These are phyloP conservation scores for Apodemia mormo DNA, from an alignment of 2,888 invertebrate species.

Conservation along the genomic window DNA sequence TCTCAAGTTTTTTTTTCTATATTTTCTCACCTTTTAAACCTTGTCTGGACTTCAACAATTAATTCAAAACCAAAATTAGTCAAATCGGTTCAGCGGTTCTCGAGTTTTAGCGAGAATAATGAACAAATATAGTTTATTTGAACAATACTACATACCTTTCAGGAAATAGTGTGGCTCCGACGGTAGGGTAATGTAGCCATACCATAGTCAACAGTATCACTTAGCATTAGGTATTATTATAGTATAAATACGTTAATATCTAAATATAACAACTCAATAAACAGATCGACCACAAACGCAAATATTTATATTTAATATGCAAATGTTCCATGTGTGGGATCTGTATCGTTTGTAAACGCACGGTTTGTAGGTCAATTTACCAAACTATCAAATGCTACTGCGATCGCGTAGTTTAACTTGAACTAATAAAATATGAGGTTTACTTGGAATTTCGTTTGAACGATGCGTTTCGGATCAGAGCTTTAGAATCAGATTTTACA, in stretches of 20 bases:
- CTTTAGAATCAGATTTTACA: not conserved
- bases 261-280: not conserved
- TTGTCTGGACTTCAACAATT: too few species aligned
- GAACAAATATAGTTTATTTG: too few species aligned
- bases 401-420: not conserved
- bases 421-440: not conserved
- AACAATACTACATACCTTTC: too few species aligned
- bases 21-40: too few species aligned
- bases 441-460: not conserved
- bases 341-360: conserved; percentile 5
- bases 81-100: too few species aligned
- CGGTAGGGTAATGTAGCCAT: too few species aligned
- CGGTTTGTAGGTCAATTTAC: conserved; percentile 12
- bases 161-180: too few species aligned
- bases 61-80: too few species aligned
- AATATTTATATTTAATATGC: conserved; percentile 15
- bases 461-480: not conserved
- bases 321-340: conserved; percentile 14
- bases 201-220: too few species aligned
- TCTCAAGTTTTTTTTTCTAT: too few species aligned
- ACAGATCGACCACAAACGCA: not conserved
- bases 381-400: not conserved
- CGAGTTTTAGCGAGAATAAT: too few species aligned
- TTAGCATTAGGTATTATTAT: too few species aligned
- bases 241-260: not conserved